Evolutionary conservation across 92 coral and sea anemone genomes (phyloP).

Genomic region (Galaxea fascicularis): DNA sequence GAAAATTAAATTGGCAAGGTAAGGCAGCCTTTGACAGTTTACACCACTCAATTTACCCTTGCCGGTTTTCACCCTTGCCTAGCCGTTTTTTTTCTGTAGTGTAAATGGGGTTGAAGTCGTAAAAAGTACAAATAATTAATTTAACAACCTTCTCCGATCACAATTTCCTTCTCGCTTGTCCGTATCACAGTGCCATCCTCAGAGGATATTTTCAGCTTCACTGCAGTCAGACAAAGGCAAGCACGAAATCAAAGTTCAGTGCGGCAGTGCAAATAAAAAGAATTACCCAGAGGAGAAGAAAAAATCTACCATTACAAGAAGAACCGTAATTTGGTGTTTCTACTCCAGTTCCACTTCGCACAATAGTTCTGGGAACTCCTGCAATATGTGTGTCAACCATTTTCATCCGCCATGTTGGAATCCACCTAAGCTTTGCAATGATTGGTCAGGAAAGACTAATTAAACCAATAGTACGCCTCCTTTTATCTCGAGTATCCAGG

Average conservation of each 20-base stretch:
- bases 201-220: constrained; percentile 37
- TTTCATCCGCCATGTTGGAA: constrained; percentile 46
- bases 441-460: constrained; percentile 6
- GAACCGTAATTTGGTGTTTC: constrained; percentile 83
- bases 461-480: constrained; percentile 7
- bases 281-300: not conserved
- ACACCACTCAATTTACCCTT: no score
- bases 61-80: no score
- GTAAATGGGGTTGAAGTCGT: not conserved
- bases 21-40: no score
- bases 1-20: no score
- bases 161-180: constrained; percentile 42
- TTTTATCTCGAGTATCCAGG: not conserved
- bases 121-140: not conserved
- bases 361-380: constrained; percentile 29
- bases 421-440: constrained; percentile 3
- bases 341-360: constrained; percentile 64
- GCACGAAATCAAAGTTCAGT: not conserved
- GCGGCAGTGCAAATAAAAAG: not conserved
- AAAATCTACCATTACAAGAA: constrained; percentile 53
- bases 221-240: constrained; percentile 34
- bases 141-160: constrained; percentile 64
- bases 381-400: constrained; percentile 14
- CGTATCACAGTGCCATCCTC: constrained; percentile 43
- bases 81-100: no score